These are phyloP conservation scores for Cephus runcator DNA, from an alignment of 2,888 invertebrate genomes.

Conservation along the genomic window DNA sequence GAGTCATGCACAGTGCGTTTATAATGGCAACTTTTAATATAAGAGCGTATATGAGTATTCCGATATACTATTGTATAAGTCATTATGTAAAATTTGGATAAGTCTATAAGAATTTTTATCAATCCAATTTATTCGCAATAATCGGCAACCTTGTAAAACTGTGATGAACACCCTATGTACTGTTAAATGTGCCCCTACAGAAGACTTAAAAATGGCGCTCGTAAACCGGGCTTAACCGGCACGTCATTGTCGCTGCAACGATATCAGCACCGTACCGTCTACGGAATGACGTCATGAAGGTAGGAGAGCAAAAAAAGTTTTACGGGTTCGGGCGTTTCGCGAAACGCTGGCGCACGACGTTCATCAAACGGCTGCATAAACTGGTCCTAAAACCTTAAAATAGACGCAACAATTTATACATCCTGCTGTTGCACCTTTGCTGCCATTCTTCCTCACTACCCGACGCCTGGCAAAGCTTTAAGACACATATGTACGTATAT, in stretches of 20 bases:
- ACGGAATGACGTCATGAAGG: conserved; percentile 21
- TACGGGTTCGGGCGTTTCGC: conserved; percentile 24
- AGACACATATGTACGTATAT: neutral
- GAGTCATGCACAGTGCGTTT: neutral
- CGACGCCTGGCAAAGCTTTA: neutral
- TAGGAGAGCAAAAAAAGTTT: conserved; percentile 6
- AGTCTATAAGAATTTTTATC: neutral
- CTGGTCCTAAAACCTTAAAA: conserved; percentile 61
- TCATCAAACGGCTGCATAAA: conserved; percentile 57
- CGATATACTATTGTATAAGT: neutral
- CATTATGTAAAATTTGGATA: neutral
- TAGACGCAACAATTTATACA: conserved; percentile 63
- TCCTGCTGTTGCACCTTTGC: conserved; percentile 58
- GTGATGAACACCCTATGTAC: neutral
- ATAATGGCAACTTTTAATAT: neutral
- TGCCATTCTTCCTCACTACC: neutral
- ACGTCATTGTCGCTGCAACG: conserved; percentile 3
- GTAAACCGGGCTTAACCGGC: neutral
- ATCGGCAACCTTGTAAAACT: neutral
- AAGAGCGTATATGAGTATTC: neutral
- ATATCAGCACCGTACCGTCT: conserved; percentile 25
- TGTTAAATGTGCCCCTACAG: neutral
- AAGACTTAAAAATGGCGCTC: neutral
- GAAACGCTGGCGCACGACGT: conserved; percentile 36
- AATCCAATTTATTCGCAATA: neutral